Evolutionary conservation across 2,113 vertebrate genomes (phyloP).

Genomic region (Piaya cayana): DNA sequence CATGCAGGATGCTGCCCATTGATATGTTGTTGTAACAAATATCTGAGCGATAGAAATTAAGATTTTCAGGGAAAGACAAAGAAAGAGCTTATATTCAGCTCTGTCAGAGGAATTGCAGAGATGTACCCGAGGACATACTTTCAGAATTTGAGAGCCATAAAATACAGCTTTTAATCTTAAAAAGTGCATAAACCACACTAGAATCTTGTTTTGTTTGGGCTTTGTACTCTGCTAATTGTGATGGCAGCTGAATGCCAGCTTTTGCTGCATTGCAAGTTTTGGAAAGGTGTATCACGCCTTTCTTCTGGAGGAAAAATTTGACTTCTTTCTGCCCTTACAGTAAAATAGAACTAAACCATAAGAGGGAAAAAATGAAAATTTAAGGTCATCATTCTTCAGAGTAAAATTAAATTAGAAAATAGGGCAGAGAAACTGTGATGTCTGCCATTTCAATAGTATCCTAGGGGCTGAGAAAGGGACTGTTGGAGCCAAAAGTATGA

Average conservation of each 20-base stretch:
- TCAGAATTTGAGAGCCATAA: not conserved
- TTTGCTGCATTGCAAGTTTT: not conserved
- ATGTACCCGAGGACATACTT: not conserved
- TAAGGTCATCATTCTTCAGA: not conserved
- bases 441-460: not conserved
- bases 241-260: not conserved
- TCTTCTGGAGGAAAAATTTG: not conserved
- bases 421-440: not conserved
- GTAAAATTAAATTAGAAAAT: conserved; percentile 24
- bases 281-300: not conserved
- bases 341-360: not conserved
- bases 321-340: not conserved
- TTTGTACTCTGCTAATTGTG: not conserved
- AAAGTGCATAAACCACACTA: not conserved
- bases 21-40: not conserved
- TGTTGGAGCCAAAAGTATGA: not conserved
- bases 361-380: not conserved
- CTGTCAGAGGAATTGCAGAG: not conserved
- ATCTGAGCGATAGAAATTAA: not conserved
- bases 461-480: not conserved
- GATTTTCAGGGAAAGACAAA: not conserved
- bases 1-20: not conserved
- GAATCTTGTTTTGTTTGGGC: not conserved
- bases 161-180: not conserved
- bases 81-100: not conserved